Evolutionary conservation across 1,140 invertebrate genomes (phyloP), one percentile per base, ranked within the genome.

Genomic region (Platorchestia sp.): DNA sequence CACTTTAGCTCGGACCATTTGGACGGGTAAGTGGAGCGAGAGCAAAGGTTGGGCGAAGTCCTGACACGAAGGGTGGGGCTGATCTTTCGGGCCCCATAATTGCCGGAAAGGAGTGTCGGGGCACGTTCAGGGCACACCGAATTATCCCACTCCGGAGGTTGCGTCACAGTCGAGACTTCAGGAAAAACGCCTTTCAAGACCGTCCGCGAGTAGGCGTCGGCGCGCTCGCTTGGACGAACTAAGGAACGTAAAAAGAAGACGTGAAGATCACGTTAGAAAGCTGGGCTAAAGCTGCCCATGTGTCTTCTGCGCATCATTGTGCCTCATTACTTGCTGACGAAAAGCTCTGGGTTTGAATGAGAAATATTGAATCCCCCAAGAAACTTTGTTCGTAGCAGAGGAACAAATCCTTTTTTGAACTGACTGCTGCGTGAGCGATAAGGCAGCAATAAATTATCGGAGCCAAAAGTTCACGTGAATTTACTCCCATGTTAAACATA

Each of bases 11-110:
- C 27, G 10, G 59, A 75, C 59, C 59, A 75, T 75, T 75, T 75
- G 59, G 59, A 75, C 59, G 59, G 47, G 1, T 75, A 75, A 75
- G 59, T 75, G 59, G 59, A 75, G 59, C 59, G 59, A 75, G 59
- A 75, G 59, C 59, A 75, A 75, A 75, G 59, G 59, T 75, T 75
- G 59, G 59, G 59, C 59, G 59, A 75, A 75, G 59, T 75, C 59
- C 59, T 75, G 59, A 75, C 59, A 75, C 59, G 59, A 36, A 75
- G 59, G 59, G 59, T 75, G 59, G 59, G 59, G 59, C 59, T 75
- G 59, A 75, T 75, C 59, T 75, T 75, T 75, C 14, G 59, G 59
- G 59, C 47, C 59, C 59, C 59, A 75, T 75, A 75, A 75, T 75
- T 75, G 59, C 59, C 59, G 59, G 59, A 75, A 75, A 75, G 59